These are phyloP conservation scores for Pristiophorus japonicus DNA, from an alignment of 2,113 vertebrate genomes.

Conservation along the genomic window DNA sequence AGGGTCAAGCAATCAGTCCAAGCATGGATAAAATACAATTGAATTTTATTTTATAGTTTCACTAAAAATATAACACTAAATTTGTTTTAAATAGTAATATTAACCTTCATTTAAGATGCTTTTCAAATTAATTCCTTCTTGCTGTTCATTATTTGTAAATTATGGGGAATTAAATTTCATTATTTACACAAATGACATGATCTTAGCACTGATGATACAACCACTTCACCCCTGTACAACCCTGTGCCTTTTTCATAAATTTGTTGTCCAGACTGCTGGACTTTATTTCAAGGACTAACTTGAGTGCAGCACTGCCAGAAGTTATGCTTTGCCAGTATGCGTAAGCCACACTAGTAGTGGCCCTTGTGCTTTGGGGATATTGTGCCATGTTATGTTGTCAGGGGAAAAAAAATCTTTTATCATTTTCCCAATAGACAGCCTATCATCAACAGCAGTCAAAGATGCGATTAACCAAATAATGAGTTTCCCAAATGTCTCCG, in stretches of 20 bases:
- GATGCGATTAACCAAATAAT: not conserved
- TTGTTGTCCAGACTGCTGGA: not conserved
- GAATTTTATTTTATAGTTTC: not conserved
- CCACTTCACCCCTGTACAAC: not conserved
- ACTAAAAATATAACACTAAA: not conserved
- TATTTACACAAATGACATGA: not conserved
- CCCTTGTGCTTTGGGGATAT: not conserved
- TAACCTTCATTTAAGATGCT: not conserved
- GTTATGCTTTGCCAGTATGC: not conserved
- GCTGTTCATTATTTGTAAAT: constrained; percentile 24
- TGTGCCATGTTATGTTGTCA: not conserved
- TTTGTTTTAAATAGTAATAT: constrained; percentile 10
- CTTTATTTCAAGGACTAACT: not conserved
- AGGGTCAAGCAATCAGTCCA: not conserved
- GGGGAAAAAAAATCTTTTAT: not conserved
- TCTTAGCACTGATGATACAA: not conserved
- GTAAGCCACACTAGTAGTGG: not conserved
- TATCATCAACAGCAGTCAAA: not conserved
- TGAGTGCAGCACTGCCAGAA: not conserved
- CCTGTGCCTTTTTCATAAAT: not conserved
- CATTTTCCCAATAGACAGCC: not conserved
- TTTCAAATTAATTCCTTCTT: not conserved
- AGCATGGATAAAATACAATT: not conserved
- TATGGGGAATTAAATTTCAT: not conserved
- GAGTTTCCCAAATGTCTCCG: not conserved